These are phyloP conservation scores for Papilio elwesi DNA, from an alignment of 2,888 invertebrate species.

Conservation along the genomic window DNA sequence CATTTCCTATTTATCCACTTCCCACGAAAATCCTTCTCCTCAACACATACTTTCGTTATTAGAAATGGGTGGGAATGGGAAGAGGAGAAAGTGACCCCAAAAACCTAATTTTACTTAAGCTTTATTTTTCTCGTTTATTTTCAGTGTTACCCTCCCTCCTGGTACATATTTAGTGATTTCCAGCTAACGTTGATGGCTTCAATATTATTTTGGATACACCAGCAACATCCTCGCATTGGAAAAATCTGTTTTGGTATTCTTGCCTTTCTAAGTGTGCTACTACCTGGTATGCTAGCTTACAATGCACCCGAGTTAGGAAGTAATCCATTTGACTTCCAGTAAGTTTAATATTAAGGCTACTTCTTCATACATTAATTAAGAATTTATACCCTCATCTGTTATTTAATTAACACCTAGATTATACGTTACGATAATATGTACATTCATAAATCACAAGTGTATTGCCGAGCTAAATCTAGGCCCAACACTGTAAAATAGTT, in stretches of 20 bases:
- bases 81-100: too few species aligned
- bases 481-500: too few species aligned
- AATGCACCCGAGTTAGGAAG: neutral
- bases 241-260: constrained; percentile 15
- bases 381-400: too few species aligned
- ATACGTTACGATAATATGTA: too few species aligned
- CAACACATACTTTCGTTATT: too few species aligned
- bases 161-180: constrained; percentile 38
- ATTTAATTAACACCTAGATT: too few species aligned
- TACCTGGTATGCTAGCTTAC: constrained; percentile 12
- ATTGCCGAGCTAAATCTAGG: too few species aligned
- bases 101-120: neutral
- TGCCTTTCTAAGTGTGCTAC: neutral
- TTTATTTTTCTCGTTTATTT: neutral
- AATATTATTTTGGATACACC: constrained; percentile 25
- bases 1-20: too few species aligned
- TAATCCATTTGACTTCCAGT: constrained; percentile 26
- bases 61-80: too few species aligned
- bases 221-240: neutral
- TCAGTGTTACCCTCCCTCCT: constrained; percentile 17
- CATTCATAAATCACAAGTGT: too few species aligned
- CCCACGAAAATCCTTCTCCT: too few species aligned
- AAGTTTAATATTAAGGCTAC: constrained; percentile 8
- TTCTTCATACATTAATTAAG: too few species aligned
- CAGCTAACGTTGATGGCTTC: constrained; percentile 17